Percentiles rank a stretch among this genome's conserved stretches.
These are phyloP conservation scores for Monodelphis domestica DNA, from an alignment of 2,797 vertebrate genomes.

Conservation along the genomic window DNA sequence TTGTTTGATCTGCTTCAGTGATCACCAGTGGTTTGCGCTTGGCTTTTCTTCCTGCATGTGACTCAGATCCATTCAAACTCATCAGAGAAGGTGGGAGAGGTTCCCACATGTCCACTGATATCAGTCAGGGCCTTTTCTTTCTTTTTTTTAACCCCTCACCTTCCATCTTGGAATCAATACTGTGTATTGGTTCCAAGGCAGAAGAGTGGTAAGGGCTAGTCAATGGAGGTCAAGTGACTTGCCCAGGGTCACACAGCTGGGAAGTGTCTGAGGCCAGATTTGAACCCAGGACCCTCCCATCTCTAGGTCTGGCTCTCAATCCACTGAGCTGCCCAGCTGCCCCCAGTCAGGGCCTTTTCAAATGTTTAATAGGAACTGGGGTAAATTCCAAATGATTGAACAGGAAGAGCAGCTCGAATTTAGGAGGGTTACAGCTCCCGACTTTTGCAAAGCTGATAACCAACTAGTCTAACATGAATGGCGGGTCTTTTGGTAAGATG, in stretches of 20 bases:
- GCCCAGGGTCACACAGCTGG: too few relatives aligned
- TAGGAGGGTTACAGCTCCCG: not conserved
- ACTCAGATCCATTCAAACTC: not conserved
- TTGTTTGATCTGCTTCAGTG: slow-evolving; percentile 18
- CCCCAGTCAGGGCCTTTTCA: not conserved
- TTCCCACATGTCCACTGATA: not conserved
- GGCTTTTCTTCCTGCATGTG: not conserved
- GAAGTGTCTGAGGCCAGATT: too few relatives aligned
- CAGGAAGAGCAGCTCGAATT: not conserved
- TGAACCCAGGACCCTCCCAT: too few relatives aligned
- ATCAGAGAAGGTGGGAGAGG: not conserved
- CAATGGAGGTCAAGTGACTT: too few relatives aligned
- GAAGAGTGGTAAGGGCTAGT: too few relatives aligned
- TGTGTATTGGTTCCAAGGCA: too few relatives aligned
- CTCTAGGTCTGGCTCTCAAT: too few relatives aligned
- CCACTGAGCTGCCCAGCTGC: too few relatives aligned
- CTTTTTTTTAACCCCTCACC: too few relatives aligned
- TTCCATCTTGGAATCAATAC: too few relatives aligned
- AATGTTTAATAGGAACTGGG: not conserved
- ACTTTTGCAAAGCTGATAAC: not conserved
- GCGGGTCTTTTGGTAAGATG: not conserved
- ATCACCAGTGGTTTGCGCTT: not conserved
- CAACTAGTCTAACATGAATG: not conserved
- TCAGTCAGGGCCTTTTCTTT: too few relatives aligned
- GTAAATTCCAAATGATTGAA: not conserved